A percentile compares a stretch with the other conserved stretches of the same genome.
phyloP scores from a whole-genome alignment of 2,888 invertebrate species.

The Hirtodrosophila confusa region DNA sequence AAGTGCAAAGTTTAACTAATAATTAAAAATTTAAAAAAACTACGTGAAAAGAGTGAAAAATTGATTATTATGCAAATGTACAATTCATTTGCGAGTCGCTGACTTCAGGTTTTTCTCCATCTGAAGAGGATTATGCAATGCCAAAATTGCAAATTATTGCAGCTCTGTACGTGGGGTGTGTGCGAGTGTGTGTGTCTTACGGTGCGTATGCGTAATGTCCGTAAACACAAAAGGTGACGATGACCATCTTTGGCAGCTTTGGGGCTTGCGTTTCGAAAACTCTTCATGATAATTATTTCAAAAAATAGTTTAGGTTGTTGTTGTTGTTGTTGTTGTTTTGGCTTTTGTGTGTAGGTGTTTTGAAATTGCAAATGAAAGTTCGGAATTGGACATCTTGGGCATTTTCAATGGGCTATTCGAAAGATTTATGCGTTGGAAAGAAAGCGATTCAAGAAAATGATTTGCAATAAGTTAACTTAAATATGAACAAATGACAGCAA shows the following conservation, averaged over 20 bases:
- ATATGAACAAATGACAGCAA: slow-evolving; percentile 33
- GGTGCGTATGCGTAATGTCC: slow-evolving; percentile 72
- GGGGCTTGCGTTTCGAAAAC: slow-evolving; percentile 45
- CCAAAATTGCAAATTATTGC: slow-evolving; percentile 70
- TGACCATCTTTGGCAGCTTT: slow-evolving; percentile 21
- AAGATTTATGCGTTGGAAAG: slow-evolving; percentile 51
- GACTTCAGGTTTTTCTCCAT: slow-evolving; percentile 58
- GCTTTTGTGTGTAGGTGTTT: slow-evolving; percentile 17
- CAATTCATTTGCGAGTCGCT: slow-evolving; percentile 53
- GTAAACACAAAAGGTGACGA: slow-evolving; percentile 44
- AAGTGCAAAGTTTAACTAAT: slow-evolving; percentile 38
- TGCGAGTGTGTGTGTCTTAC: slow-evolving; percentile 15
- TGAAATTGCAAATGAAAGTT: slow-evolving; percentile 60
- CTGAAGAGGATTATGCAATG: slow-evolving; percentile 70
- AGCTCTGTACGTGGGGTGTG: slow-evolving; percentile 26
- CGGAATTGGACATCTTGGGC: slow-evolving; percentile 35
- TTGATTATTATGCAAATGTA: slow-evolving; percentile 73
- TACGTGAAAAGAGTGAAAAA: slow-evolving; percentile 41
- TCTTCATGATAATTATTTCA: slow-evolving; percentile 33
- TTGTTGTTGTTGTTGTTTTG: too few species aligned
- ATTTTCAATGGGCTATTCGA: slow-evolving; percentile 41
- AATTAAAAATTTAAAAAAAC: slow-evolving; percentile 3
- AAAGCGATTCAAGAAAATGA: slow-evolving; percentile 56
- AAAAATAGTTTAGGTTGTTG: slow-evolving; percentile 2
- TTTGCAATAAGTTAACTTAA: slow-evolving; percentile 57